Evolutionary conservation across 2,888 invertebrate genomes (phyloP), one percentile per base, ranked within the genome.

Genomic region (Geotrupes spiniger): DNA sequence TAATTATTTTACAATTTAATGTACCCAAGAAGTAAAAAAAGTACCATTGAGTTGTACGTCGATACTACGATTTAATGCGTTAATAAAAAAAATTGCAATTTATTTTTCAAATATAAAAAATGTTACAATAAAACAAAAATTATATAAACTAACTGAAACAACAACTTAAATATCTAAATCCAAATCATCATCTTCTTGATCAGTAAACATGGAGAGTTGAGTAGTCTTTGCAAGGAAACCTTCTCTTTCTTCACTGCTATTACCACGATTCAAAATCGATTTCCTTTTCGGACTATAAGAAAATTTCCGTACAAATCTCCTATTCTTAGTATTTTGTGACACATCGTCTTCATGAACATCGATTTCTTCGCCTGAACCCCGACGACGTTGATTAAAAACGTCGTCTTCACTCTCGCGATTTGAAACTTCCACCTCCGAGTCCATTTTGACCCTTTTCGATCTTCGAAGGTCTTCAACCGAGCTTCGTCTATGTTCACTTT

Each of bases 141-240:
- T 21, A 21, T 21, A 21, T 21, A 21, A 3, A 21, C 3, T 4
- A 21, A 21, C 21, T 21, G 3, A 21, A 21, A 21, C 21, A 21
- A 6, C 21, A 21, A 21, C 17, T 49, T 46, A 56, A 27, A 54
- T 47, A 42, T 54, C 53, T 56, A 78, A 69, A 64, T 78, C 75
- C 61, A 78, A 69, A 68, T 75, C 76, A 57, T 77, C 72, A 73
- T 76, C 76, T 63, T 78, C 58, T 10, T 52, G 71, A 62, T 66
- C 74, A 60, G 77, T 77, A 70, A 78, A 78, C 53, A 78, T 75
- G 29, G 42, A 45, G n/a, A n/a, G n/a, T n/a, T n/a, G n/a, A n/a
- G n/a, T n/a, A n/a, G n/a, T n/a, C n/a, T n/a, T n/a, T n/a, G n/a
- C n/a, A n/a, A n/a, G n/a, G n/a, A n/a, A n/a, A n/a, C n/a, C 16